Conservation (phyloP, 2,113 vertebrate genomes). For the Jacana jacana region DNA sequence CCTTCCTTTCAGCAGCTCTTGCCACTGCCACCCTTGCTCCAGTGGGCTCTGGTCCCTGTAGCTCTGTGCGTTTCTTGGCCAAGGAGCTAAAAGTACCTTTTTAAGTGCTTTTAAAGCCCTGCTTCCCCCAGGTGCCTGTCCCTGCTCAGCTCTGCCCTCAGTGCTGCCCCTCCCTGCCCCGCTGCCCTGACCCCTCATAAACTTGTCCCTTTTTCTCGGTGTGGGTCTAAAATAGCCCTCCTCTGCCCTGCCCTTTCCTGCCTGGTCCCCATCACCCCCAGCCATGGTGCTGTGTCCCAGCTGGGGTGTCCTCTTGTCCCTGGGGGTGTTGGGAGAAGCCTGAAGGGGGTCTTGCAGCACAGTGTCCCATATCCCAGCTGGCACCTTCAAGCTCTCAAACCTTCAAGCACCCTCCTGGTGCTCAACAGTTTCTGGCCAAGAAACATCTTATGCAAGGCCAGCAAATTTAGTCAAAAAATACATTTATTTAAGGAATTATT, state of each 20-base stretch:
- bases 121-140: accelerated
- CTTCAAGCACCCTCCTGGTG: accelerated
- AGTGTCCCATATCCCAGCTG: too few relatives aligned
- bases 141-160: background rate
- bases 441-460: background rate
- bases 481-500: conserved; percentile 69
- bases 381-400: too few relatives aligned
- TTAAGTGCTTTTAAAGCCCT: background rate
- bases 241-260: too few relatives aligned
- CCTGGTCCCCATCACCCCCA: too few relatives aligned
- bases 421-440: background rate
- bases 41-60: background rate
- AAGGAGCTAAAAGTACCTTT: background rate
- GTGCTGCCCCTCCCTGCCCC: too few relatives aligned
- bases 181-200: background rate
- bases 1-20: background rate
- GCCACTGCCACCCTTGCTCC: too few relatives aligned
- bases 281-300: background rate
- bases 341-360: background rate
- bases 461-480: conserved; percentile 23
- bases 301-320: background rate
- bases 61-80: too few relatives aligned
- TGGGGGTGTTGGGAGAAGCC: background rate
- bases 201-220: background rate
- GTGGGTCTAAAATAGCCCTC: background rate